These are phyloP conservation scores for Elephas maximus DNA, from an alignment of 2,113 vertebrate species.

Conservation along the genomic window DNA sequence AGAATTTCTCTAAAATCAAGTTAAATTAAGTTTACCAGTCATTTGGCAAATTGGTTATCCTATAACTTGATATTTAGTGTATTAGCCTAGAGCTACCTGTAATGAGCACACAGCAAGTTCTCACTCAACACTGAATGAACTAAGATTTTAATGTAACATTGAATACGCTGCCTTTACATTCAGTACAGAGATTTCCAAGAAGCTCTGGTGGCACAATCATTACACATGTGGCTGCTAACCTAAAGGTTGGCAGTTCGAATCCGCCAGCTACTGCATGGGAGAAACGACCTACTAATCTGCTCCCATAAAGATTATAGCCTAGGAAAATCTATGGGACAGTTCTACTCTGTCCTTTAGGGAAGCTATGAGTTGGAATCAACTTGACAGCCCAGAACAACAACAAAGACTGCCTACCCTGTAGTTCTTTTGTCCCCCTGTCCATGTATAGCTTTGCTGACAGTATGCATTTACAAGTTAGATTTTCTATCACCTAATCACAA, in stretches of 20 bases:
- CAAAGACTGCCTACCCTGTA: not conserved
- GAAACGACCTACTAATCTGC: not conserved
- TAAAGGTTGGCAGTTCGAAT: not conserved
- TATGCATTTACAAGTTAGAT: not conserved
- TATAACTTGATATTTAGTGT: not conserved
- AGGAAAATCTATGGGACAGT: not conserved
- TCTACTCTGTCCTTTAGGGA: not conserved
- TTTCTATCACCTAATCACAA: not conserved
- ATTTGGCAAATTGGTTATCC: not conserved
- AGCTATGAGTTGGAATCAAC: not conserved
- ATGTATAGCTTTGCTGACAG: not conserved
- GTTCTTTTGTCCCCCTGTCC: not conserved
- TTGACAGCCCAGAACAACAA: not conserved
- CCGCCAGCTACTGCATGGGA: not conserved
- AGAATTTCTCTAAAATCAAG: not conserved
- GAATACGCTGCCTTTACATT: not conserved
- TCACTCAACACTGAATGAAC: not conserved
- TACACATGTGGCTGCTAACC: not conserved
- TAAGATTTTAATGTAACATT: constrained; percentile 38
- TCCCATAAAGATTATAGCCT: not conserved
- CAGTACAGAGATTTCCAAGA: not conserved
- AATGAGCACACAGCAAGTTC: not conserved
- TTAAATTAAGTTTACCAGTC: not conserved
- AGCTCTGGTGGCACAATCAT: not conserved
- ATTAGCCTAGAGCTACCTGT: not conserved